A percentile compares a stretch with the other conserved stretches of the same genome.
Conservation (phyloP, 2,113 vertebrate genomes). For the Butorides virescens region DNA sequence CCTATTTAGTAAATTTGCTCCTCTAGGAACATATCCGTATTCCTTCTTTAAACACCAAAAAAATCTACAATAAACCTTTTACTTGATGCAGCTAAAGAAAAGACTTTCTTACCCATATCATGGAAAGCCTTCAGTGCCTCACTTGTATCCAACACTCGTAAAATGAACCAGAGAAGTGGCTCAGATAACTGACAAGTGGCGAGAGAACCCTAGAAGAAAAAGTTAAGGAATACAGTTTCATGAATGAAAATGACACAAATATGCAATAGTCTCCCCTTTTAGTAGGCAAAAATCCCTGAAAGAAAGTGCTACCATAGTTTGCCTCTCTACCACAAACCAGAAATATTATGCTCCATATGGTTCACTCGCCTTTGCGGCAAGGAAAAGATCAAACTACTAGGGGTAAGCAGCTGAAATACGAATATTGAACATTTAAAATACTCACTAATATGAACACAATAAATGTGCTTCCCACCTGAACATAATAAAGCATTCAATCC, state of each 20-base stretch:
- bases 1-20: background rate
- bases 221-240: background rate
- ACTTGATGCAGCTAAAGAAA: background rate
- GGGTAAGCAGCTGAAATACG: background rate
- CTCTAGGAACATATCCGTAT: background rate
- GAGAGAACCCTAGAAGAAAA: conserved; percentile 86
- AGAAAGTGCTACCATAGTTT: background rate
- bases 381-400: background rate
- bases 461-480: background rate
- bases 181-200: conserved; percentile 98
- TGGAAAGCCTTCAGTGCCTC: conserved; percentile 98
- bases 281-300: background rate
- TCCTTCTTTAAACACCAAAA: background rate
- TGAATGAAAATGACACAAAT: background rate
- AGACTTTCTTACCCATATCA: conserved; percentile 89
- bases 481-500: background rate
- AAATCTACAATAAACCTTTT: background rate
- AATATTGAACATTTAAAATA: background rate
- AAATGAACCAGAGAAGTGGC: conserved; percentile 96
- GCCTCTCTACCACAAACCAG: background rate
- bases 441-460: background rate
- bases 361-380: background rate
- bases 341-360: background rate
- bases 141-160: conserved; percentile 95
- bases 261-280: rapidly evolving